A percentile compares a stretch with the other conserved stretches of the same genome.
Conservation (phyloP, 1,140 invertebrate species). For the Physella acuta region DNA sequence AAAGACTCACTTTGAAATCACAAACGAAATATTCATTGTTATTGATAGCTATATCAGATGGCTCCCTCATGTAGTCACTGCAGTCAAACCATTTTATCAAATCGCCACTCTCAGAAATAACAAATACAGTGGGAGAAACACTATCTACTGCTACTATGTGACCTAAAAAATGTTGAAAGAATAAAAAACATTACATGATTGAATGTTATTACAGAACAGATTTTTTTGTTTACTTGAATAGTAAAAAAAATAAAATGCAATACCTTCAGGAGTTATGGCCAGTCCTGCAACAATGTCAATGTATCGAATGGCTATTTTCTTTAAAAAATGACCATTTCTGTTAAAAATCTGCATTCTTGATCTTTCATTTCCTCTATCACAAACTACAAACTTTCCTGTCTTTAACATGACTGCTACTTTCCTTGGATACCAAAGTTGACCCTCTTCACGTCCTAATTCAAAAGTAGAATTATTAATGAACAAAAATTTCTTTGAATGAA, state of each 20-base stretch:
- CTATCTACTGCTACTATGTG: slow-evolving; percentile 96
- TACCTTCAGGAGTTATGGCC: slow-evolving; percentile 82
- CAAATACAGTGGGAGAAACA: slow-evolving; percentile 94
- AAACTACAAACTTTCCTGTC: slow-evolving; percentile 78
- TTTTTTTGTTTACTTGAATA: not conserved
- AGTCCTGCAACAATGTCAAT: slow-evolving; percentile 97
- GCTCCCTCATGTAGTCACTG: slow-evolving; percentile 94
- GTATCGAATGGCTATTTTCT: slow-evolving; percentile 90
- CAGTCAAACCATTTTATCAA: slow-evolving; percentile 94
- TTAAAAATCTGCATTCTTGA: slow-evolving; percentile 93
- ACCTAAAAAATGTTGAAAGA: slow-evolving; percentile 39
- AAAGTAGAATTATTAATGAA: not conserved
- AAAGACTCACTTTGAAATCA: slow-evolving; percentile 77
- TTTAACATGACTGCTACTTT: slow-evolving; percentile 88
- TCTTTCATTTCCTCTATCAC: slow-evolving; percentile 92
- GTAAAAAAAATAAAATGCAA: slow-evolving; percentile 2
- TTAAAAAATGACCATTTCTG: slow-evolving; percentile 69
- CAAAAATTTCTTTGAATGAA: not conserved
- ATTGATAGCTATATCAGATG: slow-evolving; percentile 92
- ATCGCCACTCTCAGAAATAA: slow-evolving; percentile 86
- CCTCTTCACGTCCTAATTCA: slow-evolving; percentile 72
- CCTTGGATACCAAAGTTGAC: slow-evolving; percentile 93
- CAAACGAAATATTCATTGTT: slow-evolving; percentile 95
- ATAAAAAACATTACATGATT: not conserved
- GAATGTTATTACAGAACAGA: no score